Percentiles rank a stretch among this genome's conserved stretches.
Evolutionary conservation across 1,140 invertebrate genomes (phyloP).

Genomic region (Chlorops oryzae): DNA sequence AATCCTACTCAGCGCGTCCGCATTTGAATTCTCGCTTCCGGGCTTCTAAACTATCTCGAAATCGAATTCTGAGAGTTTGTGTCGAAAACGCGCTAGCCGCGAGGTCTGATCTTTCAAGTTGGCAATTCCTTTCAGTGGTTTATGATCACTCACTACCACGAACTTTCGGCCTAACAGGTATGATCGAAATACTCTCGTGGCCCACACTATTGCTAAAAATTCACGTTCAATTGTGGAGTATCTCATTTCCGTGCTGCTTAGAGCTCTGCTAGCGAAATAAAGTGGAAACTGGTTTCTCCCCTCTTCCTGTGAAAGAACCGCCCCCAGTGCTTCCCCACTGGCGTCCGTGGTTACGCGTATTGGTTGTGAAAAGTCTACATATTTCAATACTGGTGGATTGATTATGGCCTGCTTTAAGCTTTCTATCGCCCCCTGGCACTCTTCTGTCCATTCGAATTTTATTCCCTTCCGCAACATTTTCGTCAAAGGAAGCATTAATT

Average conservation of each 20-base stretch:
- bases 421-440: not conserved
- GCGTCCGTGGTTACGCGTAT: conserved; percentile 24
- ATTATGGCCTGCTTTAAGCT: no score
- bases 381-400: conserved; percentile 18
- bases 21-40: conserved; percentile 20
- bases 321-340: conserved; percentile 17
- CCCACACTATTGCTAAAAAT: conserved; percentile 37
- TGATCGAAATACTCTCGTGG: conserved; percentile 46
- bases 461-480: conserved; percentile 8
- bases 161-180: conserved; percentile 16
- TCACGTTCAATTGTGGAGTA: conserved; percentile 24
- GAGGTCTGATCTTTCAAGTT: conserved; percentile 19
- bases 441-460: conserved; percentile 5
- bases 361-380: conserved; percentile 18
- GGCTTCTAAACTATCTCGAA: conserved; percentile 18
- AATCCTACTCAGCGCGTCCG: conserved; percentile 23
- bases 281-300: conserved; percentile 13
- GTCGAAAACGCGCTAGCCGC: conserved; percentile 14
- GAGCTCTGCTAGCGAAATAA: conserved; percentile 15
- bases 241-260: conserved; percentile 21
- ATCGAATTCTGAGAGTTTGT: conserved; percentile 19
- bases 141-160: conserved; percentile 15
- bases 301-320: conserved; percentile 20
- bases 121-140: conserved; percentile 17
- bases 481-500: conserved; percentile 10